Evolutionary conservation across 92 coral and sea anemone genomes (phyloP), one percentile per base, ranked within the genome.

Genomic region (Palythoa caribaeorum): DNA sequence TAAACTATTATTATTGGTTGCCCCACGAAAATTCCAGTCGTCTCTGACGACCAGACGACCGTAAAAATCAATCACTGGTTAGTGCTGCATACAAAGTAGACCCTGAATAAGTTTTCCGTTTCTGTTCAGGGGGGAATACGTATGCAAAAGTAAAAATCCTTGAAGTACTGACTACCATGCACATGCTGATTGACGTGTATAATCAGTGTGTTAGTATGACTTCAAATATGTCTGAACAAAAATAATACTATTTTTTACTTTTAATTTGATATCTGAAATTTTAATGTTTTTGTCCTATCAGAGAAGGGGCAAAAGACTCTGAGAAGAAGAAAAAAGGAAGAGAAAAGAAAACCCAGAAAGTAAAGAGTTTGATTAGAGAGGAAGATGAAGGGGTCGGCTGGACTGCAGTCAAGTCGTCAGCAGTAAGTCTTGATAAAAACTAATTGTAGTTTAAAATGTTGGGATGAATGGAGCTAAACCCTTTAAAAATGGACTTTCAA

Each of bases 371-470:
- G 63, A 92, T 93, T 37, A 95, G 84, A 19, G 93, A 91, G 28
- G 94, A 92, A 38, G 94, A 95, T 52, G 98, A 92, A 6, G 96
- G 92, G 9, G 47, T 28, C n/a, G 94, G 90, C 2, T 97, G 98
- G 96, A 92, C 95, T 12, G 91, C 94, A 87, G 99, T 97, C 57
- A 96, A 96, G 65, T 81, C 95, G 7, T 53, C 88, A 1, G 81
- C 83, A 19, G 78, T 87, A 47, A 87, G 87, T 81, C 40, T 36
- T 12, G 65, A 57, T 38, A 37, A 47, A 15, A 65, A 37, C 14
- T 21, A 77, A 44, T 28, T 50, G 19, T 1, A 14, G 40, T 13
- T 78, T 62, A 44, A n/a, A 78, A 28, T 51, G 38, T 78, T 53
- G 3, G 13, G 39, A 36, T 4, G 48, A 44, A 44, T 44, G 5